Conservation (phyloP, 2,888 invertebrate genomes). For the Acanthococcus lagerstroemiae region DNA sequence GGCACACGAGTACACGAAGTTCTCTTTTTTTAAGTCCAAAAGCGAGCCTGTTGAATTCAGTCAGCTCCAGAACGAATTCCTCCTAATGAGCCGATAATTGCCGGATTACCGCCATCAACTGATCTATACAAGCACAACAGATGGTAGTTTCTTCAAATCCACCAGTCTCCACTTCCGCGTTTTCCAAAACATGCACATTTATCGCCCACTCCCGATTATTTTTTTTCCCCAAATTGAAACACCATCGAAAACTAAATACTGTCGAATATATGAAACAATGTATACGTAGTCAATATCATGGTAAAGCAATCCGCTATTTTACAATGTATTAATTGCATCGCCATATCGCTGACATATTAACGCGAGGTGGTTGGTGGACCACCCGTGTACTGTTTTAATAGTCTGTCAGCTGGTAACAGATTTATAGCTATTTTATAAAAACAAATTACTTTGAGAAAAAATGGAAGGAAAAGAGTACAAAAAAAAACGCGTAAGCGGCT, state of each 20-base stretch:
- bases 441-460: conserved; percentile 19
- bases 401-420: conserved; percentile 24
- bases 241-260: neutral
- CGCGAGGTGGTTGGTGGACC: conserved; percentile 23
- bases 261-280: neutral
- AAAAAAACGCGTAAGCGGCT: conserved; percentile 7
- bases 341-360: conserved; percentile 12
- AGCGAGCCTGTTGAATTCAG: too few species aligned
- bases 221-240: neutral
- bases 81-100: too few species aligned
- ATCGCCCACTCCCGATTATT: too few species aligned
- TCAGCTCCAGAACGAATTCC: too few species aligned
- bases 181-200: neutral
- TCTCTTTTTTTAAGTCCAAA: too few species aligned
- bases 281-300: neutral
- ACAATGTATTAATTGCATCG: conserved; percentile 19
- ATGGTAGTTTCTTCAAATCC: neutral
- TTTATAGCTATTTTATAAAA: conserved; percentile 24
- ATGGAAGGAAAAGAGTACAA: neutral
- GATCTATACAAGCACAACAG: too few species aligned
- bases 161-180: neutral
- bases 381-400: conserved; percentile 27
- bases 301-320: neutral
- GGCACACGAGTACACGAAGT: too few species aligned
- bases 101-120: too few species aligned